These are phyloP conservation scores for Drosophila subsilvestris DNA, from an alignment of 2,888 invertebrate species.

Conservation along the genomic window DNA sequence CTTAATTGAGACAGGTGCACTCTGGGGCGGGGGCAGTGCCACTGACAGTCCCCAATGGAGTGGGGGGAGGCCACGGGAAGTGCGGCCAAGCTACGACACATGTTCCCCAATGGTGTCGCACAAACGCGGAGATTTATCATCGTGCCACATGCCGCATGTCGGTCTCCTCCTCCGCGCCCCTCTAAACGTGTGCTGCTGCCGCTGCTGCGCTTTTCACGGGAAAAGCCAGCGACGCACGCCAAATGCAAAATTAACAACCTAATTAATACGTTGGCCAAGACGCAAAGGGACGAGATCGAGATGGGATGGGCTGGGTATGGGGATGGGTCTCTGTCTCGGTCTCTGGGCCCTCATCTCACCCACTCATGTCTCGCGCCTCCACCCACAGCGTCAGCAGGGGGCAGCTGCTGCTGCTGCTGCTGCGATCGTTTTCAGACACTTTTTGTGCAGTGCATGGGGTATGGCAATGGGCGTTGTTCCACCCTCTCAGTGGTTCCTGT, in stretches of 20 bases:
- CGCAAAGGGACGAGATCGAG: not conserved
- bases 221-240: slow-evolving; percentile 77
- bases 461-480: too few relatives aligned
- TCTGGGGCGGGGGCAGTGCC: slow-evolving; percentile 2
- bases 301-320: not conserved
- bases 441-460: too few relatives aligned
- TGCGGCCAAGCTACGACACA: slow-evolving; percentile 63
- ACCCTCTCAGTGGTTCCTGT: too few relatives aligned
- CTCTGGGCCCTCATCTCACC: not conserved
- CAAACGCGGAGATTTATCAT: slow-evolving; percentile 75
- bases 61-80: slow-evolving; percentile 20
- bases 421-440: not conserved
- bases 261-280: slow-evolving; percentile 79
- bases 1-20: slow-evolving; percentile 80
- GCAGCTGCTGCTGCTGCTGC: not conserved
- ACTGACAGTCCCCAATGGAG: not conserved
- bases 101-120: slow-evolving; percentile 70
- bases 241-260: slow-evolving; percentile 83
- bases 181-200: not conserved
- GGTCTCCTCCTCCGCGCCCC: slow-evolving; percentile 43
- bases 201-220: slow-evolving; percentile 68
- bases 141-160: slow-evolving; percentile 68
- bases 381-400: not conserved
- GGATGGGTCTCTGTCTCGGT: not conserved
- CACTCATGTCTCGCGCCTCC: not conserved